phyloP scores from a whole-genome alignment of 2,888 invertebrate genomes.

The Lumbricus terrestris region DNA sequence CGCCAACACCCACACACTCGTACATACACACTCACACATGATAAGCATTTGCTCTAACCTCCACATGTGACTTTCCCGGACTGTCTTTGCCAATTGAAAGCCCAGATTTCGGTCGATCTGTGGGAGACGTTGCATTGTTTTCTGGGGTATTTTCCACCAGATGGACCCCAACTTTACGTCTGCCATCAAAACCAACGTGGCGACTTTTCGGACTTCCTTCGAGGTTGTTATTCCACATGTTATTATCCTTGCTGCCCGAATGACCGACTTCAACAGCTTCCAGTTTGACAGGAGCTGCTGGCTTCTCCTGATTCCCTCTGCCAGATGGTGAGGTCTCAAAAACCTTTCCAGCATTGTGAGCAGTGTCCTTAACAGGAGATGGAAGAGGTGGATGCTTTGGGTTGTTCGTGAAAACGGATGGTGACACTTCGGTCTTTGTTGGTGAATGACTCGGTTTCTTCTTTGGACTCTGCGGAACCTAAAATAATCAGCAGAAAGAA shows the following conservation, averaged over 20 bases:
- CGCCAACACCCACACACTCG: too few species aligned
- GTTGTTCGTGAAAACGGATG: background rate
- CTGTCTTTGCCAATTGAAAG: background rate
- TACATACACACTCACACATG: background rate
- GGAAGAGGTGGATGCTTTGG: background rate
- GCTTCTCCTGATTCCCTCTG: background rate
- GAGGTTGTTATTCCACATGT: background rate
- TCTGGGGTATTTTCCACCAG: background rate
- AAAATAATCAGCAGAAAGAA: background rate
- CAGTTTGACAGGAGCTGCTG: background rate
- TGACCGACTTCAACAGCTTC: background rate
- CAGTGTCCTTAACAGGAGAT: background rate
- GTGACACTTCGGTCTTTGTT: background rate
- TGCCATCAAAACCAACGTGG: background rate
- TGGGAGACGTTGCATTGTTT: background rate
- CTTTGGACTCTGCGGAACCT: constrained; percentile 7
- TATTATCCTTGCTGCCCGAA: background rate
- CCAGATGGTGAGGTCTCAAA: too few species aligned
- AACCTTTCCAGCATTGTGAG: background rate
- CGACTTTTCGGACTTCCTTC: background rate
- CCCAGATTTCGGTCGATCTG: background rate
- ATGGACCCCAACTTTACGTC: background rate
- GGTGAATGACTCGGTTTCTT: background rate
- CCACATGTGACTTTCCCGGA: background rate
- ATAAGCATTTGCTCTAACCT: background rate